Evolutionary conservation across 2,888 invertebrate species (phyloP), one percentile per base, ranked within the genome.

Genomic region (Campoletis raptor): DNA sequence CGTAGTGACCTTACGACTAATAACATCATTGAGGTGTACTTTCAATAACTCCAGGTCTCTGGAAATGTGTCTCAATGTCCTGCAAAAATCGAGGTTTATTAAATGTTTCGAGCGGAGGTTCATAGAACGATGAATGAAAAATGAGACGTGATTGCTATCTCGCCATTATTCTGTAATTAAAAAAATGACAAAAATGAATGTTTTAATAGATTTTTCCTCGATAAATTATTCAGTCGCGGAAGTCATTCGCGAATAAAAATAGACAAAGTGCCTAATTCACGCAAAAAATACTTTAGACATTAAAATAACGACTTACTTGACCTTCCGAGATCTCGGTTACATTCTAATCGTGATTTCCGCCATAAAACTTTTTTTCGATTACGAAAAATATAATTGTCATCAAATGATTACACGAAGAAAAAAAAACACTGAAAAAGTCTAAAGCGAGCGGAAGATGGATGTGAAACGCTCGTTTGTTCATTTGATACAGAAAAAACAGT

Each of bases 21-120:
- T 30, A 30, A 30, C 30, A 30, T 30, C 30, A 3, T 30, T 30
- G 30, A 3, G 30, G 30, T 30, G 30, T 30, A 30, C 30, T 52
- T n/a, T n/a, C 52, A n/a, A 52, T 52, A 52, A 52, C n/a, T 52
- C n/a, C 52, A n/a, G 52, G 52, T 52, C 8, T 52, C n/a, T n/a
- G n/a, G 15, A 52, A 52, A 52, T 52, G 52, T n/a, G 6, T 52
- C 52, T n/a, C n/a, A 15, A 52, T 18, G n/a, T 52, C n/a, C 52
- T 52, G 52, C 52, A 52, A n/a, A 5, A 18, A 52, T n/a, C n/a
- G n/a, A 52, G n/a, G 52, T 52, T 52, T 42, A 42, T 42, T 1
- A 42, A 42, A 52, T 7, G n/a, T 15, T 48, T 48, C 48, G 0
- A 18, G 48, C 48, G 5, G 5, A 48, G 18, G 48, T 18, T 48